These are phyloP conservation scores for Propsilocerus akamusi DNA, from an alignment of 1,140 invertebrate genomes.

Conservation along the genomic window DNA sequence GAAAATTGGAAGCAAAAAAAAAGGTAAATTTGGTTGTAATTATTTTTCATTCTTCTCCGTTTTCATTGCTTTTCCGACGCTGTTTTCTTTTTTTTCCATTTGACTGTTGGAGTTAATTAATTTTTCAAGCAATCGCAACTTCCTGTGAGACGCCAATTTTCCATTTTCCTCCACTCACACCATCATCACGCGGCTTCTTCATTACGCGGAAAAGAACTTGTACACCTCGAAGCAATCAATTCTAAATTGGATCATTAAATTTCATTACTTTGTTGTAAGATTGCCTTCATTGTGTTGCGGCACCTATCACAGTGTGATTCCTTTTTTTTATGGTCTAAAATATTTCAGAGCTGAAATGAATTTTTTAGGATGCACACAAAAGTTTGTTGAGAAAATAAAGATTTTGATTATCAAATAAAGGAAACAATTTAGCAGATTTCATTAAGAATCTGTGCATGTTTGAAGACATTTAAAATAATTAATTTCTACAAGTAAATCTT, in stretches of 20 bases:
- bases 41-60: background rate
- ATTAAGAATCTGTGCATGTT: too few relatives aligned
- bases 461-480: too few relatives aligned
- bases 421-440: too few relatives aligned
- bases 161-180: background rate
- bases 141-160: background rate
- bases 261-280: too few relatives aligned
- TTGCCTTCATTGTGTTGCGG: too few relatives aligned
- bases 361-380: too few relatives aligned
- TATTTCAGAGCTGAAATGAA: too few relatives aligned
- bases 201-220: background rate
- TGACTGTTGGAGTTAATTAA: background rate
- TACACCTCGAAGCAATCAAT: conserved; percentile 1
- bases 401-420: too few relatives aligned
- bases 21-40: background rate
- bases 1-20: background rate
- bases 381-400: too few relatives aligned
- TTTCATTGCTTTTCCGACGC: background rate
- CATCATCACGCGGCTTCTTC: background rate
- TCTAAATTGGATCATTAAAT: conserved; percentile 2
- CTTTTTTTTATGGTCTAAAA: too few relatives aligned
- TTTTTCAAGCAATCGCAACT: background rate
- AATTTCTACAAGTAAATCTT: too few relatives aligned
- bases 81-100: background rate
- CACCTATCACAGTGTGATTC: too few relatives aligned